phyloP scores from a whole-genome alignment of 2,113 vertebrate species.

The Siniperca knerii region DNA sequence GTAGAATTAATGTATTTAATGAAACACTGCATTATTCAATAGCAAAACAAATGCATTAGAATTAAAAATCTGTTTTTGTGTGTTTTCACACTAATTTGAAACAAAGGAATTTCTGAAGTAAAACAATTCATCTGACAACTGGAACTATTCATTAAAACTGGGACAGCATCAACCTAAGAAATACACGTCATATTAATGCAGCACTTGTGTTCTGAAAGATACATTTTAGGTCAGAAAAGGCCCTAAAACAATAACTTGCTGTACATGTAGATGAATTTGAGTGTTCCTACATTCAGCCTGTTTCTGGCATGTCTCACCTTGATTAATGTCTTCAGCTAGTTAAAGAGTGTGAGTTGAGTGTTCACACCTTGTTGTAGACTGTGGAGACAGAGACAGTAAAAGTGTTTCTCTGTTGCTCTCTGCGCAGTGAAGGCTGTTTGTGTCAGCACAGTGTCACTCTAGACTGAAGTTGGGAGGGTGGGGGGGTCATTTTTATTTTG shows the following conservation, averaged over 20 bases:
- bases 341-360: background rate
- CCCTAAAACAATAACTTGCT: background rate
- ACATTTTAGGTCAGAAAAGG: background rate
- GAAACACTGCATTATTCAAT: background rate
- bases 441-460: constrained; percentile 43
- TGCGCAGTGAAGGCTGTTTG: constrained; percentile 21
- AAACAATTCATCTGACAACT: background rate
- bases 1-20: background rate
- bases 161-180: background rate
- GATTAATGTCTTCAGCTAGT: background rate
- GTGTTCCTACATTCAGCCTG: background rate
- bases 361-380: constrained; percentile 1
- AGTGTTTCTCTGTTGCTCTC: constrained; percentile 4
- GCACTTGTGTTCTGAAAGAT: background rate
- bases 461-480: background rate
- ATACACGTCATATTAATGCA: background rate
- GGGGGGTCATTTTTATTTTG: background rate
- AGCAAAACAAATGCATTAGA: background rate
- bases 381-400: background rate
- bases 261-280: background rate
- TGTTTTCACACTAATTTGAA: too few species aligned
- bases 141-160: background rate
- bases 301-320: background rate
- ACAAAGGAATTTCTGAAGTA: too few species aligned
- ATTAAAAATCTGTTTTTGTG: too few species aligned